A percentile compares a stretch with the other conserved stretches of the same genome.
phyloP scores from a whole-genome alignment of 2,113 vertebrate species.

The Tricholaema leucomelas region DNA sequence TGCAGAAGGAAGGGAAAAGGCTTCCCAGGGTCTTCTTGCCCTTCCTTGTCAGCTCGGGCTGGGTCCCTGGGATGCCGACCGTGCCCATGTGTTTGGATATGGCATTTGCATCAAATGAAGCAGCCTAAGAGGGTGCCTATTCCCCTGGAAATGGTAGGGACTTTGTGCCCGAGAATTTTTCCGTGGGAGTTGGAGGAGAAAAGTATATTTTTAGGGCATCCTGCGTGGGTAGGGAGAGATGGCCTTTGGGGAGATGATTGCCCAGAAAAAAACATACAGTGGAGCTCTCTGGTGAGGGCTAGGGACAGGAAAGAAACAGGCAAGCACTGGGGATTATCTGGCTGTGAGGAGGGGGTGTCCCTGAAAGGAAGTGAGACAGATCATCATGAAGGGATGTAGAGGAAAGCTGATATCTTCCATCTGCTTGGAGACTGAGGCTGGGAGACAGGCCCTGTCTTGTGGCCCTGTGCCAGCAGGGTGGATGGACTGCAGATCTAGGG shows the following conservation, averaged over 20 bases:
- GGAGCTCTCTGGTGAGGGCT: neutral
- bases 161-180: neutral
- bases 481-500: neutral
- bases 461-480: constrained; percentile 15
- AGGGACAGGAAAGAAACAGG: neutral
- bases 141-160: neutral
- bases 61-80: neutral
- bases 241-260: neutral
- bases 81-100: rapidly evolving
- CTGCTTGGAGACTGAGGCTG: constrained; percentile 21
- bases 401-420: constrained; percentile 53
- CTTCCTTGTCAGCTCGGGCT: neutral
- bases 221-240: neutral
- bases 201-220: neutral
- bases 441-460: neutral
- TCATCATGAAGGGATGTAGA: neutral
- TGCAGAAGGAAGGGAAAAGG: neutral
- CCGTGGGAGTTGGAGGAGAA: neutral
- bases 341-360: constrained; percentile 7
- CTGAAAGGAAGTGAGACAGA: constrained; percentile 30
- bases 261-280: neutral
- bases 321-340: neutral
- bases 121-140: neutral
- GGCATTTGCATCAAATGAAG: neutral
- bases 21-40: neutral